Percentiles rank a stretch among this genome's conserved stretches.
Evolutionary conservation across 2,888 invertebrate genomes (phyloP).

Genomic region (Lochmaea capreae): DNA sequence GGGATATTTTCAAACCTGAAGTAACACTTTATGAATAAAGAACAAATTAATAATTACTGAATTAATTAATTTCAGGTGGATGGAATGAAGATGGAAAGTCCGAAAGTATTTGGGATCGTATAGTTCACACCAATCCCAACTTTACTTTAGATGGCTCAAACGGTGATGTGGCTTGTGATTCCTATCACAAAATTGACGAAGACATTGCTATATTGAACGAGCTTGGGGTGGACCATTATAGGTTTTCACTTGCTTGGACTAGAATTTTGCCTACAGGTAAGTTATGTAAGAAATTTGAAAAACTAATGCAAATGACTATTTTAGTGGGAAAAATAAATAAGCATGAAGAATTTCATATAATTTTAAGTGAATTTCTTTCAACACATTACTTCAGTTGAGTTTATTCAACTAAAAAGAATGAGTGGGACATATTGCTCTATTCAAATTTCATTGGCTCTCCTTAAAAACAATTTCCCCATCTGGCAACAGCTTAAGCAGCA

Average conservation of each 20-base stretch:
- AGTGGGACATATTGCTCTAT: no score
- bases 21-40: neutral
- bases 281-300: no score
- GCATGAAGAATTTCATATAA: no score
- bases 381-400: no score
- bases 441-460: no score
- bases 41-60: neutral
- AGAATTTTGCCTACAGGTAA: slow-evolving; percentile 78
- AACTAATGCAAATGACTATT: no score
- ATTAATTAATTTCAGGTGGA: slow-evolving; percentile 48
- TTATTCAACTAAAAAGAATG: no score
- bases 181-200: slow-evolving; percentile 74
- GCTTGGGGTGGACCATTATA: slow-evolving; percentile 74
- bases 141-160: slow-evolving; percentile 68
- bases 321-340: no score
- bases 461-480: no score
- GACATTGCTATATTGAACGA: slow-evolving; percentile 74
- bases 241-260: slow-evolving; percentile 82
- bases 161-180: slow-evolving; percentile 75
- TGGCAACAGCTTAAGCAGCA: no score
- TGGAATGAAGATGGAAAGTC: slow-evolving; percentile 61
- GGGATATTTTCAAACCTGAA: neutral
- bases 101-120: slow-evolving; percentile 68
- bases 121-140: slow-evolving; percentile 64
- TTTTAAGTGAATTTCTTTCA: no score